These are phyloP conservation scores for Sparus aurata DNA, from an alignment of 2,797 vertebrate genomes.

Conservation along the genomic window DNA sequence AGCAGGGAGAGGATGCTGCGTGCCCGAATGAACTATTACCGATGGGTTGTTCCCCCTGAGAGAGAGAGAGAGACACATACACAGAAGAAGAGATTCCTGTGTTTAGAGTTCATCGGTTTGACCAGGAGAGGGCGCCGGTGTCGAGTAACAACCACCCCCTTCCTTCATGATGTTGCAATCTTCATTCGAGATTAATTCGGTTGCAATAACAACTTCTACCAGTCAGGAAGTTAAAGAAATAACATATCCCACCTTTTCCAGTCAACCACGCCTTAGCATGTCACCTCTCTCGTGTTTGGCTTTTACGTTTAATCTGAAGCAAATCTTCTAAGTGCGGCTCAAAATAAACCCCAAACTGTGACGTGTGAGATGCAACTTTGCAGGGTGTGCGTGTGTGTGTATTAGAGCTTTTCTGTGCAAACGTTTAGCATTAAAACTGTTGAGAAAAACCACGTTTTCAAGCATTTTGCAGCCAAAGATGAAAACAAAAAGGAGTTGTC, in stretches of 20 bases:
- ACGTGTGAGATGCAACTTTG: conserved; percentile 13
- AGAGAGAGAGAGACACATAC: conserved; percentile 8
- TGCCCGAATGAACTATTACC: conserved; percentile 91
- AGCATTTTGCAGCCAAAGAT: conserved; percentile 8
- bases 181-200: conserved; percentile 32
- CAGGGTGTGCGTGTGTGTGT: background rate
- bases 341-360: background rate
- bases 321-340: background rate
- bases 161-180: conserved; percentile 20
- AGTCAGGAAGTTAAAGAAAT: conserved; percentile 58
- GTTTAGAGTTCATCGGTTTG: background rate
- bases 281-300: conserved; percentile 15
- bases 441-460: background rate
- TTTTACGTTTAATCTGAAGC: conserved; percentile 15
- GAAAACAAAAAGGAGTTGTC: conserved; percentile 34
- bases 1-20: conserved; percentile 90
- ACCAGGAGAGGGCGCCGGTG: conserved; percentile 47
- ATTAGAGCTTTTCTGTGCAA: background rate
- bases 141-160: background rate
- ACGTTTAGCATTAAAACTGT: too few relatives aligned
- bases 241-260: conserved; percentile 48
- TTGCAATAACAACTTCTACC: conserved; percentile 47
- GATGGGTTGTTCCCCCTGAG: conserved; percentile 91
- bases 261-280: conserved; percentile 36
- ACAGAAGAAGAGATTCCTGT: background rate